Conservation (phyloP, 2,797 vertebrate species). For the Intellagama lesueurii region DNA sequence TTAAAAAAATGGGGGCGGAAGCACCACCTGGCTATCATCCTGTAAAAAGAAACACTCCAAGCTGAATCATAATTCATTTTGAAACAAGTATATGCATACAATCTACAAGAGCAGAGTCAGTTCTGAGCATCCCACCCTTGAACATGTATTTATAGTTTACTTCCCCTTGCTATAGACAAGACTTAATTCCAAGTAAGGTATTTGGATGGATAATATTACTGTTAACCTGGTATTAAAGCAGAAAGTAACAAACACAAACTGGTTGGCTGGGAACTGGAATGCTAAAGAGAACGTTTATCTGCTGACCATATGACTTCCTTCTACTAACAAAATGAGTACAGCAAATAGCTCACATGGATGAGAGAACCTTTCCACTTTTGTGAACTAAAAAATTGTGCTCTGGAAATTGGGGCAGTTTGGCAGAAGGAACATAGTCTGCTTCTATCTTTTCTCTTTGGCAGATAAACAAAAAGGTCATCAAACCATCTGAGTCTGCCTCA, state of each 20-base stretch:
- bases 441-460: slow-evolving; percentile 5
- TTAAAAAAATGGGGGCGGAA: too few relatives aligned
- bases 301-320: background rate
- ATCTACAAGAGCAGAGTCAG: too few relatives aligned
- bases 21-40: too few relatives aligned
- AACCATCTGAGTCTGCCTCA: fast-evolving
- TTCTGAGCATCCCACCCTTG: too few relatives aligned
- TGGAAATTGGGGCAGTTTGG: background rate
- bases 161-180: background rate
- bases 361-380: slow-evolving; percentile 5
- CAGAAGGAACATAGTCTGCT: background rate
- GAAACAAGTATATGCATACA: too few relatives aligned
- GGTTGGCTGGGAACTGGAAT: background rate
- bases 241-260: background rate
- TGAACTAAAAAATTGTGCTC: slow-evolving; percentile 18
- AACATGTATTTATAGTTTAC: background rate
- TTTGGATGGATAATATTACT: background rate
- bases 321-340: background rate
- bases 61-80: too few relatives aligned
- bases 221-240: background rate
- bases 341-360: background rate
- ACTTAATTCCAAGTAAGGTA: background rate
- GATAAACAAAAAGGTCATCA: slow-evolving; percentile 7
- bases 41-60: too few relatives aligned
- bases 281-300: background rate